Conservation (phyloP, 1,140 invertebrate genomes). For the Procambarus virginalis region DNA sequence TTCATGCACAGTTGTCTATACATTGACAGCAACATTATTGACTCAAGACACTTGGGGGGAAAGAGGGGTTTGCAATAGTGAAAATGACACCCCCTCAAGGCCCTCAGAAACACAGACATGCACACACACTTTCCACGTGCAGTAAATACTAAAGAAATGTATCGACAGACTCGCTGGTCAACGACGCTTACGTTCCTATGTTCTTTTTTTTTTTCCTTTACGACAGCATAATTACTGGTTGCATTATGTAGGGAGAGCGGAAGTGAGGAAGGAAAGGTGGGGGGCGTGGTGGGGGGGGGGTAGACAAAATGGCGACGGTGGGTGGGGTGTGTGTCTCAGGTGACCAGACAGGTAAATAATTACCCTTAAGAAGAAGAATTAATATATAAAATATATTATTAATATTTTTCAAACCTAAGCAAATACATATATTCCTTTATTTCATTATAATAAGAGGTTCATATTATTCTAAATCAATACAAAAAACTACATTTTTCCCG, state of each 20-base stretch:
- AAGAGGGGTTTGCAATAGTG: neutral
- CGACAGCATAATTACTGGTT: slow-evolving; percentile 33
- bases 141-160: neutral
- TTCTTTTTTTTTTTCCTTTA: neutral
- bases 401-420: too few species aligned
- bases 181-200: neutral
- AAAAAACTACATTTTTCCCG: too few species aligned
- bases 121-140: neutral
- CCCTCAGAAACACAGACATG: neutral
- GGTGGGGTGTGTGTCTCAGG: neutral
- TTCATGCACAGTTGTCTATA: slow-evolving; percentile 37
- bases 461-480: too few species aligned
- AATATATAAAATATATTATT: too few species aligned
- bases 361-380: neutral
- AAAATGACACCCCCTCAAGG: neutral
- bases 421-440: too few species aligned
- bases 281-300: neutral
- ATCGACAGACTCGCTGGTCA: neutral
- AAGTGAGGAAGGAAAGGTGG: neutral
- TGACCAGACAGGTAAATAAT: neutral
- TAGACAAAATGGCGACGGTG: slow-evolving; percentile 28
- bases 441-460: too few species aligned
- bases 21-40: slow-evolving; percentile 50
- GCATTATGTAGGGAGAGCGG: slow-evolving; percentile 3
- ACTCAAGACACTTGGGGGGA: neutral